These are phyloP conservation scores for Panthera tigris DNA, from an alignment of 2,113 vertebrate genomes.

Conservation along the genomic window DNA sequence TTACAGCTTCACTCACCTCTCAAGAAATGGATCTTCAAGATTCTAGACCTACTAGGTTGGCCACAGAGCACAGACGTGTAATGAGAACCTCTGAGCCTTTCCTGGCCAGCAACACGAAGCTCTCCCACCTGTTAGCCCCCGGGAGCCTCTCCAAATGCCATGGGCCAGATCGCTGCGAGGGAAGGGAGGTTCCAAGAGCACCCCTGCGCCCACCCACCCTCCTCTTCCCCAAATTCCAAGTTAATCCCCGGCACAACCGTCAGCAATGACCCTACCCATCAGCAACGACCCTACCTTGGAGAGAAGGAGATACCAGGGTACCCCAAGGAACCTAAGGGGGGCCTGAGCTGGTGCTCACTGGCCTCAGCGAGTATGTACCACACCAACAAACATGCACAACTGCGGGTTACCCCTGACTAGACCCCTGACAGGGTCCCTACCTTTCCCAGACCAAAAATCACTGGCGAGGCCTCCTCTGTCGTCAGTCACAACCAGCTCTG, in stretches of 20 bases:
- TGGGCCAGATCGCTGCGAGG: neutral
- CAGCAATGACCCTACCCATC: neutral
- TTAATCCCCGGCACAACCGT: neutral
- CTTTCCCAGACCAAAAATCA: neutral
- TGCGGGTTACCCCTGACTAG: neutral
- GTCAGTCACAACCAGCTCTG: conserved; percentile 57
- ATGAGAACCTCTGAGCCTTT: neutral
- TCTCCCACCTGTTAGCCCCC: neutral
- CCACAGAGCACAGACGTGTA: neutral
- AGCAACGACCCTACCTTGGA: neutral
- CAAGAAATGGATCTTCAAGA: neutral
- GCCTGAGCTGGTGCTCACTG: neutral
- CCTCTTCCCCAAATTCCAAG: neutral
- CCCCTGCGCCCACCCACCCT: neutral
- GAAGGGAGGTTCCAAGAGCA: neutral
- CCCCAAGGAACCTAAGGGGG: neutral
- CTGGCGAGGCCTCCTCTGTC: too few species aligned
- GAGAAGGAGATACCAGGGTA: neutral
- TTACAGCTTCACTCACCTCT: neutral
- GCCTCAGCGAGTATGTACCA: neutral
- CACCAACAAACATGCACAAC: fast-evolving
- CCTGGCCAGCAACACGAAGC: neutral
- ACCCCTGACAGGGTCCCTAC: neutral
- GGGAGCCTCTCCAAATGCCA: neutral
- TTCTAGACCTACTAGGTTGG: neutral